phyloP scores from a whole-genome alignment of 2,888 invertebrate genomes.

The Cryptocephalus moraei region DNA sequence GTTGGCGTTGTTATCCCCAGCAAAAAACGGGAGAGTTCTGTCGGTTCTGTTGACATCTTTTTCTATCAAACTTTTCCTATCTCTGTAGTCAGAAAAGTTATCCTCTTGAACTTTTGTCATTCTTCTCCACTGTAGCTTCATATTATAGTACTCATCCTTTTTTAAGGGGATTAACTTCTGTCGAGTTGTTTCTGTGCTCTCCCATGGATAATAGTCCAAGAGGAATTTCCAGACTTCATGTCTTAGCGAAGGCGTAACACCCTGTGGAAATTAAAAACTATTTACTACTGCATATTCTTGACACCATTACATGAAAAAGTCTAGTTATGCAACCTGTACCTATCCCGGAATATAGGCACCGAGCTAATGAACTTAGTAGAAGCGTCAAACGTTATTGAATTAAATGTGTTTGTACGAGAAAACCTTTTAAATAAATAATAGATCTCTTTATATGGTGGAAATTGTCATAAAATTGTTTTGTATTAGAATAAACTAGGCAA shows the following conservation, averaged over 20 bases:
- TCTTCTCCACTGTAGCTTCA: conserved; percentile 95
- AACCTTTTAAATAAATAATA: no score
- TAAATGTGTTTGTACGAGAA: no score
- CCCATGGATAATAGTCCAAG: conserved; percentile 80
- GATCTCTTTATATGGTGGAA: no score
- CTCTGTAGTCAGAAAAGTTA: conserved; percentile 78
- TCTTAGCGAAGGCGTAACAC: conserved; percentile 65
- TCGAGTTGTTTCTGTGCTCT: conserved; percentile 62
- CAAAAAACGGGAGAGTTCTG: conserved; percentile 78
- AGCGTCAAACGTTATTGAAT: no score
- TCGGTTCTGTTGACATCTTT: conserved; percentile 97
- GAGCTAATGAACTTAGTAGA: no score
- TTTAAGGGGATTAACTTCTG: conserved; percentile 58
- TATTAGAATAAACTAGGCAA: no score
- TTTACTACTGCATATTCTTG: background rate
- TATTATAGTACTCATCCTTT: conserved; percentile 79
- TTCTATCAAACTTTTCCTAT: conserved; percentile 88
- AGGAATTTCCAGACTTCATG: conserved; percentile 92
- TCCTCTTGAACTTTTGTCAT: conserved; percentile 80
- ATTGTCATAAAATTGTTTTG: no score
- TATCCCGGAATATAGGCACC: no score
- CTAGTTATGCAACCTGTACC: no score
- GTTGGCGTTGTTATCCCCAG: conserved; percentile 90
- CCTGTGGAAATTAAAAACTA: conserved; percentile 43
- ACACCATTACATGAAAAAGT: no score